Evolutionary conservation across 2,113 vertebrate genomes (phyloP).

Genomic region (Ciconia stormi): DNA sequence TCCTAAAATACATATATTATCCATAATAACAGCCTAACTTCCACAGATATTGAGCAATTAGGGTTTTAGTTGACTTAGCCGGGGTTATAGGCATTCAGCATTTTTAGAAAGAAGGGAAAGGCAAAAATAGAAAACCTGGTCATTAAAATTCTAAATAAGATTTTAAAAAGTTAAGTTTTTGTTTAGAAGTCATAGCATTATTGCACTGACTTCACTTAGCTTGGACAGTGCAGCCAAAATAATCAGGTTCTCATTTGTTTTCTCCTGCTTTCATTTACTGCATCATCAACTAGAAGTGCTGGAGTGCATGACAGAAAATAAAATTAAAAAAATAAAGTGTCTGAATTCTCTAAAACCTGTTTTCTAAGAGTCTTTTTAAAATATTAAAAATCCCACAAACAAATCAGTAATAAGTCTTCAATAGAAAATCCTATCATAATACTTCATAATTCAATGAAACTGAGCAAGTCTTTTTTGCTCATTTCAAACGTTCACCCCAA

Average conservation of each 20-base stretch:
- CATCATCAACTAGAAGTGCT: slow-evolving; percentile 30
- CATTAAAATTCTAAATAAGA: neutral
- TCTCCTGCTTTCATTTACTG: slow-evolving; percentile 4
- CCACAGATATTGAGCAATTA: neutral
- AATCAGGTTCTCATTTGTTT: neutral
- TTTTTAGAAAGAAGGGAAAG: neutral
- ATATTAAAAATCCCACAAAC: neutral
- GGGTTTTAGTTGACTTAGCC: neutral
- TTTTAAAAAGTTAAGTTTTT: neutral
- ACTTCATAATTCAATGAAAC: neutral
- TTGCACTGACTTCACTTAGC: neutral
- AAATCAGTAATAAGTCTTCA: neutral
- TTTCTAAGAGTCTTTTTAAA: neutral
- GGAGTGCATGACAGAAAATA: slow-evolving; percentile 2
- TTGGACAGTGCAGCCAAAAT: neutral
- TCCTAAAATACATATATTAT: neutral
- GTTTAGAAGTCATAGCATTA: neutral
- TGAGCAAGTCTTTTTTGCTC: neutral
- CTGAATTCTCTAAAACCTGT: neutral
- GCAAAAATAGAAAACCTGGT: neutral
- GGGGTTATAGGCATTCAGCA: neutral
- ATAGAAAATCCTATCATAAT: slow-evolving; percentile 11
- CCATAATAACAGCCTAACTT: neutral
- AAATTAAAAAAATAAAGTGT: slow-evolving; percentile 11
- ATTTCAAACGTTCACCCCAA: neutral